phyloP scores from a whole-genome alignment of 2,888 invertebrate genomes.

The Plusia festucae region DNA sequence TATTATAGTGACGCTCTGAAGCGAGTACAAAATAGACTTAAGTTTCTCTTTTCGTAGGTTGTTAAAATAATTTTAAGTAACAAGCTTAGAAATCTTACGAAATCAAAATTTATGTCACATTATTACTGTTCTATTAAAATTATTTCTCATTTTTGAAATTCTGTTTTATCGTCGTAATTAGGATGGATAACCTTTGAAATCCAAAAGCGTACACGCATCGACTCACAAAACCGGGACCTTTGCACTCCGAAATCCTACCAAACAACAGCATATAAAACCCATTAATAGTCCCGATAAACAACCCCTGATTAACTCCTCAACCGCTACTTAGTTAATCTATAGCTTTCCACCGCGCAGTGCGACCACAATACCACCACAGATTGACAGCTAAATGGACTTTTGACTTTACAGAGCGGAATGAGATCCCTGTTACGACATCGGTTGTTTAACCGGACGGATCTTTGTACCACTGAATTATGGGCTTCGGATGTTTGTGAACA shows the following conservation, averaged over 20 bases:
- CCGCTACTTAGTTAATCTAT: conserved; percentile 35
- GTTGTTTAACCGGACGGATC: conserved; percentile 1
- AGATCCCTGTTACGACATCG: background rate
- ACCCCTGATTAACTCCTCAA: conserved; percentile 33
- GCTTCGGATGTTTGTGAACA: background rate
- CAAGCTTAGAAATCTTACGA: too few relatives aligned
- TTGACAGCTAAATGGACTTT: conserved; percentile 24
- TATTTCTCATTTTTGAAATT: too few relatives aligned
- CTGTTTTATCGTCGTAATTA: too few relatives aligned
- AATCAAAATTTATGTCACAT: too few relatives aligned
- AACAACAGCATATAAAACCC: conserved; percentile 6
- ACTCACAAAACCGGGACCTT: background rate
- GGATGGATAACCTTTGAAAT: too few relatives aligned
- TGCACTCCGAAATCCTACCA: background rate
- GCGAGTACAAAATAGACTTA: too few relatives aligned
- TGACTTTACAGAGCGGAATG: conserved; percentile 15
- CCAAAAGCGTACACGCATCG: too few relatives aligned
- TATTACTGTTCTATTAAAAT: too few relatives aligned
- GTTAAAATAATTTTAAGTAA: too few relatives aligned
- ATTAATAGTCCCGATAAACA: conserved; percentile 9
- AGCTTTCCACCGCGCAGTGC: conserved; percentile 22
- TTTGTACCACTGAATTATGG: background rate
- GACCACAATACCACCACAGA: conserved; percentile 31
- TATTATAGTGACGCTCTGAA: too few relatives aligned
- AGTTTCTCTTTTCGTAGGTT: too few relatives aligned